A percentile compares a stretch with the other conserved stretches of the same genome.
phyloP scores from a whole-genome alignment of 2,888 invertebrate species.

The Panzeria rudis region DNA sequence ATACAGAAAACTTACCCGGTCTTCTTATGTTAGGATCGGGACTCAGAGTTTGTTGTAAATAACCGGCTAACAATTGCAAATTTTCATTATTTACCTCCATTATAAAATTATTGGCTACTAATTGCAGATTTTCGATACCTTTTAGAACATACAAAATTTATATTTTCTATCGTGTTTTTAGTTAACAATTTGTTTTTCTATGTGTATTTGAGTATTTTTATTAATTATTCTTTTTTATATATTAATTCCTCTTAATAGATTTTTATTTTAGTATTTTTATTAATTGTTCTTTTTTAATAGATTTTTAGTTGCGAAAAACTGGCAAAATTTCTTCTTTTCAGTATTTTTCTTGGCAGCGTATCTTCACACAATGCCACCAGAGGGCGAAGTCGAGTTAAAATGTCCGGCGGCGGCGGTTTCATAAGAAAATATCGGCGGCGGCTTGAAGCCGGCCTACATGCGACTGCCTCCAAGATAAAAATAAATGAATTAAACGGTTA shows the following conservation, averaged over 20 bases:
- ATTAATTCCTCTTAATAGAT: too few species aligned
- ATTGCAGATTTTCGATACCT: neutral
- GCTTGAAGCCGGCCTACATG: too few species aligned
- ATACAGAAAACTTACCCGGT: conserved; percentile 87
- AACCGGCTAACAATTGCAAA: conserved; percentile 91
- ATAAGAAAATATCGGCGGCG: too few species aligned
- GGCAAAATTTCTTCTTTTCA: neutral
- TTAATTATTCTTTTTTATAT: neutral
- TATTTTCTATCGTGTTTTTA: neutral
- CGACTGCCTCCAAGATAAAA: too few species aligned
- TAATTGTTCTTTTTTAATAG: neutral
- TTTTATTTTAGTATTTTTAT: neutral
- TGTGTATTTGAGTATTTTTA: neutral
- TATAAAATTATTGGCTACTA: conserved; percentile 56
- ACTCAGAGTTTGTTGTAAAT: conserved; percentile 94
- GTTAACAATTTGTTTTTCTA: neutral
- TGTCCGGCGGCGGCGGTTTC: too few species aligned
- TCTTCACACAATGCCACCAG: neutral
- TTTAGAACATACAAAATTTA: neutral
- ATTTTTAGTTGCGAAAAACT: neutral
- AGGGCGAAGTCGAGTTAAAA: too few species aligned
- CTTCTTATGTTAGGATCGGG: conserved; percentile 92
- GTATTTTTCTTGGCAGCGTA: conserved; percentile 23
- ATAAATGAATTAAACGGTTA: too few species aligned
- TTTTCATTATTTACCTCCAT: conserved; percentile 97